Percentiles rank a stretch among this genome's conserved stretches.
Evolutionary conservation across 2,113 vertebrate species (phyloP).

Genomic region (Syngnathus typhle): DNA sequence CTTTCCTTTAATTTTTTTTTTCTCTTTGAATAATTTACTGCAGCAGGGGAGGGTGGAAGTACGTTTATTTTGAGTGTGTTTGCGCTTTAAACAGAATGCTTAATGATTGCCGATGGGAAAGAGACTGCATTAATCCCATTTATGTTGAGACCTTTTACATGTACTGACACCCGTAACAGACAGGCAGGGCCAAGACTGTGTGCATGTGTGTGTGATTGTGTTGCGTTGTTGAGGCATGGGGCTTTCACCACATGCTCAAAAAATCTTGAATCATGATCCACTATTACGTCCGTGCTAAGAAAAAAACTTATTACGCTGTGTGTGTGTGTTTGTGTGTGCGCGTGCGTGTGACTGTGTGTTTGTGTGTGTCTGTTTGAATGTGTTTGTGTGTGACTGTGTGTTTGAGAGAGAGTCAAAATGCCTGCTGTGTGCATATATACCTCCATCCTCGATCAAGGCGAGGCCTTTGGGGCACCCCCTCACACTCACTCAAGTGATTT

Average conservation of each 20-base stretch:
- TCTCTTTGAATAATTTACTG: slow-evolving; percentile 73
- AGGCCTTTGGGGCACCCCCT: slow-evolving; percentile 57
- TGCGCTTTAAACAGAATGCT: slow-evolving; percentile 74
- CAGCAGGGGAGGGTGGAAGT: slow-evolving; percentile 66
- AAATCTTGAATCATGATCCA: slow-evolving; percentile 22
- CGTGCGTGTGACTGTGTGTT: not conserved
- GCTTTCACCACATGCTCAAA: slow-evolving; percentile 36
- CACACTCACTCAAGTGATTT: slow-evolving; percentile 44
- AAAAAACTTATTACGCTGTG: slow-evolving; percentile 32
- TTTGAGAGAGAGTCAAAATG: slow-evolving; percentile 33
- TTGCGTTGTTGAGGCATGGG: slow-evolving; percentile 7
- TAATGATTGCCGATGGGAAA: slow-evolving; percentile 75
- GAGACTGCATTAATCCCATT: slow-evolving; percentile 75
- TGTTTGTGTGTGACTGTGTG: no score
- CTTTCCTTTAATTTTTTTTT: slow-evolving; percentile 53
- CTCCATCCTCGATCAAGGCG: slow-evolving; percentile 53
- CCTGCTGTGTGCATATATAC: slow-evolving; percentile 45
- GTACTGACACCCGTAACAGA: slow-evolving; percentile 69
- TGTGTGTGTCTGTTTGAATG: no score
- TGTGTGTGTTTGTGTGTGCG: slow-evolving; percentile 24
- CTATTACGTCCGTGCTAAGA: slow-evolving; percentile 42
- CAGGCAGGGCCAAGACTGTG: slow-evolving; percentile 38
- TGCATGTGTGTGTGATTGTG: slow-evolving; percentile 18
- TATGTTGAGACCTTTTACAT: slow-evolving; percentile 75
- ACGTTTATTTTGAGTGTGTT: slow-evolving; percentile 73